Evolutionary conservation across 2,113 vertebrate genomes (phyloP).

Genomic region (Trochalopteron elliotii): DNA sequence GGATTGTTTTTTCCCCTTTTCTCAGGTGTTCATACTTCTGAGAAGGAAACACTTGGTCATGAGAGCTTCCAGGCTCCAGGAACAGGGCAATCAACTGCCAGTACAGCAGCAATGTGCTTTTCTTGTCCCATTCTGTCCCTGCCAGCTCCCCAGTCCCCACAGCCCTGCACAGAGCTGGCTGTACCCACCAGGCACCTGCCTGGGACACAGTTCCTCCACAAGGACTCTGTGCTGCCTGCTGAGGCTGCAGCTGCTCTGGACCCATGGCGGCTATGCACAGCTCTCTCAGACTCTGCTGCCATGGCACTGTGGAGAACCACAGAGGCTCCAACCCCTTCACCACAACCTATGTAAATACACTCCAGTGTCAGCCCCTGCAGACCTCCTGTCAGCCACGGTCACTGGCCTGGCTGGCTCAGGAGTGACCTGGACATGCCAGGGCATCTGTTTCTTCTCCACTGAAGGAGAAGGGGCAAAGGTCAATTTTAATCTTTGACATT

Average conservation of each 20-base stretch:
- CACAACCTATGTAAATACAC: background rate
- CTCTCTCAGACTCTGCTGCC: background rate
- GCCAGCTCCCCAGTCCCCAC: background rate
- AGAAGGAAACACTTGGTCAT: background rate
- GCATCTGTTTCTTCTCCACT: background rate
- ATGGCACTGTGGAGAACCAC: background rate
- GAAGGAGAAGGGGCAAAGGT: background rate
- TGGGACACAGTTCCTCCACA: background rate
- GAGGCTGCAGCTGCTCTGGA: background rate
- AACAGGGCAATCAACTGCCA: background rate
- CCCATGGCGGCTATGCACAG: accelerated
- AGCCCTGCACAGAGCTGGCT: background rate
- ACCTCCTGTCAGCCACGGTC: accelerated
- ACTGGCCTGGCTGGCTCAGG: background rate
- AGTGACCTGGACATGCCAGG: background rate
- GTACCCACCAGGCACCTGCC: background rate
- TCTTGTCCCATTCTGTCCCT: background rate
- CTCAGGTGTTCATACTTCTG: background rate
- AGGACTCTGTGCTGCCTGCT: background rate
- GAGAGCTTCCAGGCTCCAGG: background rate
- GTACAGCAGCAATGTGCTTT: background rate
- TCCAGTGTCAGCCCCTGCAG: background rate
- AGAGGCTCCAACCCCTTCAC: background rate
- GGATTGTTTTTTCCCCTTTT: background rate
- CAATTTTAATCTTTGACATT: background rate